phyloP scores from a whole-genome alignment of 2,113 vertebrate species.

The Bambusicola thoracicus region DNA sequence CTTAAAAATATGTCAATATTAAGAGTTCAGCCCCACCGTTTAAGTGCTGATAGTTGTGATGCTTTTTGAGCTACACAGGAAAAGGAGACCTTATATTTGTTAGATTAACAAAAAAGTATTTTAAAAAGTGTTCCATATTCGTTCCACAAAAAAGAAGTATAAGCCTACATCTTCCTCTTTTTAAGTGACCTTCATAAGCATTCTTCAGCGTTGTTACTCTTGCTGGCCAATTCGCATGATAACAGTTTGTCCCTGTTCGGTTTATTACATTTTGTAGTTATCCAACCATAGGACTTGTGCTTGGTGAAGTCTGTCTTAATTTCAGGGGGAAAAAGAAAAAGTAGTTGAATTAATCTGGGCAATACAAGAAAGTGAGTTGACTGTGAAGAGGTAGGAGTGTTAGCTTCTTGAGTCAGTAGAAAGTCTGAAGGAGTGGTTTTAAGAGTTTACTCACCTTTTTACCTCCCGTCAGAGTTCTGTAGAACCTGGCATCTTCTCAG shows the following conservation, averaged over 20 bases:
- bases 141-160: background rate
- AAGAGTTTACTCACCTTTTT: background rate
- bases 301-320: background rate
- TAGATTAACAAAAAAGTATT: background rate
- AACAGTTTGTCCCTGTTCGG: background rate
- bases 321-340: background rate
- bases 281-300: background rate
- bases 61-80: background rate
- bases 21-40: background rate
- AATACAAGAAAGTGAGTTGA: background rate
- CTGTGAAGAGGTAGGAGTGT: background rate
- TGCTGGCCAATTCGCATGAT: background rate
- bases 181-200: background rate
- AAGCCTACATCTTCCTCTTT: background rate
- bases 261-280: background rate
- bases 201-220: background rate
- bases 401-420: background rate
- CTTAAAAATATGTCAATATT: background rate
- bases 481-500: background rate
- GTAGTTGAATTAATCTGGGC: background rate
- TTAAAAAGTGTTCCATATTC: background rate
- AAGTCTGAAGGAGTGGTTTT: background rate
- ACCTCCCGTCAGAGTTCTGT: fast-evolving
- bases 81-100: background rate
- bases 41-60: background rate